Base-by-base conservation (phyloP, 2,888 invertebrate species). In the Catocala nupta region DNA sequence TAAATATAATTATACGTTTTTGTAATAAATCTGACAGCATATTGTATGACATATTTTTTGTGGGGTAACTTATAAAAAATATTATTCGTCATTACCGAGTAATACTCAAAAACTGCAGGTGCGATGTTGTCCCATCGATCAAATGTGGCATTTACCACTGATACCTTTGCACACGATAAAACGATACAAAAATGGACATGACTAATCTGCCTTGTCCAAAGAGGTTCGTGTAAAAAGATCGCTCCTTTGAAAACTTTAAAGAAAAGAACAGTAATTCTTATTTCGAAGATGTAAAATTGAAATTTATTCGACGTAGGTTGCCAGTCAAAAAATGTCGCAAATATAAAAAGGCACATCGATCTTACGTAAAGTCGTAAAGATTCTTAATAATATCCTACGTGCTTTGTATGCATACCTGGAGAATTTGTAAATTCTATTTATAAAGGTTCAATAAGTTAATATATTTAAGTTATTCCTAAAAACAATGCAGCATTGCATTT, bases 141-240 rank as follows among this genome's bases (percentile, higher is more conserved):
- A 93, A 84, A 71, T 81, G 81, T 92, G 92, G 87, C 93, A 89
- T 91, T 92, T 87, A 90, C 84, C 84, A 81, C 84, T 85, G 77
- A 79, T 76, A 68, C 78, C 74, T 78, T 75, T 75, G 82, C 76
- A 73, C 68, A 78, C 81, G 75, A 85, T 86, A 90, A 90, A 89
- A 88, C 84, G 78, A 79, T 74, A 90, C 90, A 88, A 87, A n/a
- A 90, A 91, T 86, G 91, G 90, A 91, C 93, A 92, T 87, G 84
- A 88, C 89, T 91, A 92, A 93, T 93, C 91, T 75, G 84, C 81
- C 84, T 85, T 90, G 90, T 89, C 87, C 86, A 92, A 88, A 85
- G 89, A 81, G 61, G 12, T 56, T 68, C 55, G 55, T 63, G 60
- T 82, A 88, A 89, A 90, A 89, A 87, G 83, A 73, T 63, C 68